Percentiles rank a stretch among this genome's conserved stretches.
These are phyloP conservation scores for Lycia hirtaria DNA, from an alignment of 2,888 invertebrate genomes.

Conservation along the genomic window DNA sequence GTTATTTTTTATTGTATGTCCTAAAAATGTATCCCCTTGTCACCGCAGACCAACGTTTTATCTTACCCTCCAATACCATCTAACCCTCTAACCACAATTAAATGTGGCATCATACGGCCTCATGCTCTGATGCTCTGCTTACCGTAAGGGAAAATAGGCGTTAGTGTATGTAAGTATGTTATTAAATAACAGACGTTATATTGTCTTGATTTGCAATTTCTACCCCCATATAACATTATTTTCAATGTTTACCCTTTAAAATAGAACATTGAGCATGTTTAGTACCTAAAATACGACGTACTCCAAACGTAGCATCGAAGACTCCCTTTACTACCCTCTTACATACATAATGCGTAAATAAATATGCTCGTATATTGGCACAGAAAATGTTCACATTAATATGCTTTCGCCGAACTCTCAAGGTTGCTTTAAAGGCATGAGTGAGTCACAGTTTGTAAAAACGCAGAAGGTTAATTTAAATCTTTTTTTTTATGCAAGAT, in stretches of 20 bases:
- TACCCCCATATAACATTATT: no score
- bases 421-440: conserved; percentile 13
- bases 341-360: conserved; percentile 13
- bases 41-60: no score
- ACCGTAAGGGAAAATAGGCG: no score
- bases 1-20: no score
- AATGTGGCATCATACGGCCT: no score
- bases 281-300: neutral
- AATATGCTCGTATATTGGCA: conserved; percentile 10
- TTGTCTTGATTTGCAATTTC: no score
- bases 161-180: no score
- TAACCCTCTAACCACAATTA: no score
- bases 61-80: no score
- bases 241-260: conserved; percentile 3
- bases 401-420: conserved; percentile 18
- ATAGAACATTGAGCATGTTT: conserved; percentile 1
- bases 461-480: neutral
- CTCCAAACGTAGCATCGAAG: neutral
- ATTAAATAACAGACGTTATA: no score
- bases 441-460: neutral
- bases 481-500: neutral
- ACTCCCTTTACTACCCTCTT: conserved; percentile 3
- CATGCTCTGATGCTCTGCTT: no score
- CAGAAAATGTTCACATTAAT: conserved; percentile 17
- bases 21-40: no score